phyloP scores from a whole-genome alignment of 2,888 invertebrate genomes.

The Chorisops tibialis region DNA sequence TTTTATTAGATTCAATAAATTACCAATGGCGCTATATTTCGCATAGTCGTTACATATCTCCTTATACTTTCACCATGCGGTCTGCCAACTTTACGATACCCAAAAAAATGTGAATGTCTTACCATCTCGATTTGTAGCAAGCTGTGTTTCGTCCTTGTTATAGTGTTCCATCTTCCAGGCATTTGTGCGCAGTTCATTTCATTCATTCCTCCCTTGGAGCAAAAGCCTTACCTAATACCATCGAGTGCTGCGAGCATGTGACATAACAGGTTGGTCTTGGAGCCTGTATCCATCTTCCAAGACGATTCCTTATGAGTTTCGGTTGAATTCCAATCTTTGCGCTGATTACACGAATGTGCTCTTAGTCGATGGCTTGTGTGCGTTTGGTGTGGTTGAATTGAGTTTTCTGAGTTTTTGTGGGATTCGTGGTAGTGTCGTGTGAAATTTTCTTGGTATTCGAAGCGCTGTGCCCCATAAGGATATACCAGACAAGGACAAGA shows the following conservation, averaged over 20 bases:
- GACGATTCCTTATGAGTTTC: conserved; percentile 24
- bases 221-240: neutral
- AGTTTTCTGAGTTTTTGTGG: conserved; percentile 35
- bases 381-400: conserved; percentile 25
- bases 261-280: conserved; percentile 18
- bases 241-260: conserved; percentile 7
- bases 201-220: conserved; percentile 5
- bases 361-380: conserved; percentile 1
- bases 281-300: conserved; percentile 28
- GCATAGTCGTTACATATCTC: too few relatives aligned
- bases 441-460: conserved; percentile 32
- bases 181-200: conserved; percentile 23
- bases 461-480: conserved; percentile 23
- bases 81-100: conserved; percentile 2
- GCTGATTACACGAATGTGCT: conserved; percentile 20
- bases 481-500: conserved; percentile 19
- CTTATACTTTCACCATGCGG: conserved; percentile 1
- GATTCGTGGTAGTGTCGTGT: conserved; percentile 33
- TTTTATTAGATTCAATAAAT: too few relatives aligned
- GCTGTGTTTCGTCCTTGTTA: conserved; percentile 8
- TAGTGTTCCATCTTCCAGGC: neutral
- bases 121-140: neutral
- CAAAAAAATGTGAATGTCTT: conserved; percentile 10
- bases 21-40: too few relatives aligned
- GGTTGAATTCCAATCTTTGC: conserved; percentile 30